These are phyloP conservation scores for Tangara arthus DNA, from an alignment of 2,797 vertebrate species.

Conservation along the genomic window DNA sequence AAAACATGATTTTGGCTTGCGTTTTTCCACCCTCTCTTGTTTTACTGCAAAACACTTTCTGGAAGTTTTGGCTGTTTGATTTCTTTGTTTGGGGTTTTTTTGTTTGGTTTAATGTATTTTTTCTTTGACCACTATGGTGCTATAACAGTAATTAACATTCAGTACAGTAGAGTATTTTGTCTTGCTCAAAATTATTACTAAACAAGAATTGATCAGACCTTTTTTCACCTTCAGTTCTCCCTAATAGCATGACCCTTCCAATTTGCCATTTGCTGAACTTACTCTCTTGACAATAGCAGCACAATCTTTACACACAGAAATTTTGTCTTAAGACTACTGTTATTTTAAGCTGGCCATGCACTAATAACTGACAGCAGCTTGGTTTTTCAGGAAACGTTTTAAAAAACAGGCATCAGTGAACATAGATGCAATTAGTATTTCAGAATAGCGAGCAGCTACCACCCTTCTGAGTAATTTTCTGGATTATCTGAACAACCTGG, in stretches of 20 bases:
- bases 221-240: not conserved
- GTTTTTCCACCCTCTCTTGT: not conserved
- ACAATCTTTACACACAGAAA: not conserved
- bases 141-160: not conserved
- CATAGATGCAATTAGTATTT: not conserved
- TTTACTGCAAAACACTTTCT: not conserved
- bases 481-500: not conserved
- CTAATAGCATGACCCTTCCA: not conserved
- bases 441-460: not conserved
- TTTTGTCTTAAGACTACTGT: not conserved
- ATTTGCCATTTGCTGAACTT: not conserved
- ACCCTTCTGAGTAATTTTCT: not conserved
- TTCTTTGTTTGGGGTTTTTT: accelerated
- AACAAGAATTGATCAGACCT: not conserved
- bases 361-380: not conserved
- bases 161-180: not conserved
- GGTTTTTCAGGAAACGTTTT: not conserved
- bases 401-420: not conserved
- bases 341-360: not conserved
- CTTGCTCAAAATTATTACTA: not conserved
- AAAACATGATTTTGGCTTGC: not conserved
- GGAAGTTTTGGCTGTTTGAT: not conserved
- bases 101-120: not conserved
- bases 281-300: not conserved
- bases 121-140: not conserved